Conservation (phyloP, 2,797 vertebrate species). For the Spheniscus humboldti region DNA sequence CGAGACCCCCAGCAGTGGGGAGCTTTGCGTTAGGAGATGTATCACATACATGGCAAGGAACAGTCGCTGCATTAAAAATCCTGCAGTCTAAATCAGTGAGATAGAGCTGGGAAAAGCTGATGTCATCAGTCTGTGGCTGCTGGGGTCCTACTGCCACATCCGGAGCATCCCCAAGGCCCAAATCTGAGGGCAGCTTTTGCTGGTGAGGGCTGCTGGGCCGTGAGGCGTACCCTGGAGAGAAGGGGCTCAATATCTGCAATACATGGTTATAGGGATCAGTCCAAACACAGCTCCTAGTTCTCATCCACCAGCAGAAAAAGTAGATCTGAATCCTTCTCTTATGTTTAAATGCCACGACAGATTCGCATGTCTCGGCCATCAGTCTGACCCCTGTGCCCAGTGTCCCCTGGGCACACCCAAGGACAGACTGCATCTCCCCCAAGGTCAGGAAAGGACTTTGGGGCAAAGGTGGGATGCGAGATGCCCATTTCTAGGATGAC, state of each 20-base stretch:
- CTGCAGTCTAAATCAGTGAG: not conserved
- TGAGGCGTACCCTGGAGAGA: not conserved
- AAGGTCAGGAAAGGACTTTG: not conserved
- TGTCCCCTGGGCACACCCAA: not conserved
- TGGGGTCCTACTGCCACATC: not conserved
- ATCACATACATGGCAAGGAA: not conserved
- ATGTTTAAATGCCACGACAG: not conserved
- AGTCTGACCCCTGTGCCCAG: not conserved
- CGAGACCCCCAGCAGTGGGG: too few species aligned
- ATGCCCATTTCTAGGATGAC: not conserved
- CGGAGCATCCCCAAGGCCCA: not conserved
- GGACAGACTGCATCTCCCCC: not conserved
- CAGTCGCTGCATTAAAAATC: not conserved
- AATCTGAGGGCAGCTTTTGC: not conserved
- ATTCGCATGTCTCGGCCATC: rapidly evolving
- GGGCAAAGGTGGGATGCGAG: not conserved
- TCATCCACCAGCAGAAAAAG: not conserved
- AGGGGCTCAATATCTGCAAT: not conserved
- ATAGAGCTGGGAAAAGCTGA: not conserved
- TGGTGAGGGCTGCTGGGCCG: not conserved
- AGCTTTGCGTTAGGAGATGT: not conserved
- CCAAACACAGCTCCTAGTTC: not conserved
- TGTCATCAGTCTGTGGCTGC: not conserved
- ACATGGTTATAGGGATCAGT: rapidly evolving
- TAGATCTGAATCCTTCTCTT: not conserved